Evolutionary conservation across 2,797 vertebrate genomes (phyloP).

Genomic region (Kryptolebias ocellatus): DNA sequence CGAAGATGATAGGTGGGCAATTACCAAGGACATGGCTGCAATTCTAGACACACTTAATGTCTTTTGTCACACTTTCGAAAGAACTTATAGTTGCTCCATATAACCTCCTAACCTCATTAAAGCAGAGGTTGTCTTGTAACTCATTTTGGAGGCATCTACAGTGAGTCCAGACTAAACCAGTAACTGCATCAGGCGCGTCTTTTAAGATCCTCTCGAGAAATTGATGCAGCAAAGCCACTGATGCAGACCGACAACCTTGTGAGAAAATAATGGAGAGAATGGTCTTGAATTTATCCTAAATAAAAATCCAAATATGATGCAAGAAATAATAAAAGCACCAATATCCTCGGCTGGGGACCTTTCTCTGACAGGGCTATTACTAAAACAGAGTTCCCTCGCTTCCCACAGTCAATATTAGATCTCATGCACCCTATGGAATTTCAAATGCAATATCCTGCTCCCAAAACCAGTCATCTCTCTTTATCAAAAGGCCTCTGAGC

Average conservation of each 20-base stretch:
- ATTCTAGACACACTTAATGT: conserved; percentile 38
- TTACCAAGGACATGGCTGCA: conserved; percentile 39
- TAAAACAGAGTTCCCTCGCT: conserved; percentile 54
- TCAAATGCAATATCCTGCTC: conserved; percentile 75
- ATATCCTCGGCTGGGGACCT: conserved; percentile 41
- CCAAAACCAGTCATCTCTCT: conserved; percentile 70
- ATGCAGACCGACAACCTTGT: conserved; percentile 11
- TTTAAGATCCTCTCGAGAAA: no score
- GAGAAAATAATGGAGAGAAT: conserved; percentile 6
- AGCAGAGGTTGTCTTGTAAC: background rate
- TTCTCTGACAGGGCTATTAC: conserved; percentile 59
- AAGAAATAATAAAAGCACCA: conserved; percentile 50
- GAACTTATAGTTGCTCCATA: background rate
- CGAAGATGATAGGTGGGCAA: conserved; percentile 49
- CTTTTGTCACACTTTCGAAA: conserved; percentile 33
- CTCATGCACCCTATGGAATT: conserved; percentile 67
- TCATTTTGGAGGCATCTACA: conserved; percentile 1
- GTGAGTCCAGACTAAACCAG: conserved; percentile 6
- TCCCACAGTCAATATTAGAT: conserved; percentile 67
- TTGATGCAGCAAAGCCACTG: conserved; percentile 2
- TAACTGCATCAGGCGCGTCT: background rate
- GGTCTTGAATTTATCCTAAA: conserved; percentile 28
- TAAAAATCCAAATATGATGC: conserved; percentile 39
- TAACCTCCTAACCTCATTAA: conserved; percentile 9
- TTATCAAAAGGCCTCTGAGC: conserved; percentile 67